Conservation (phyloP, 2,888 invertebrate genomes). For the Sarcophaga variegata region DNA sequence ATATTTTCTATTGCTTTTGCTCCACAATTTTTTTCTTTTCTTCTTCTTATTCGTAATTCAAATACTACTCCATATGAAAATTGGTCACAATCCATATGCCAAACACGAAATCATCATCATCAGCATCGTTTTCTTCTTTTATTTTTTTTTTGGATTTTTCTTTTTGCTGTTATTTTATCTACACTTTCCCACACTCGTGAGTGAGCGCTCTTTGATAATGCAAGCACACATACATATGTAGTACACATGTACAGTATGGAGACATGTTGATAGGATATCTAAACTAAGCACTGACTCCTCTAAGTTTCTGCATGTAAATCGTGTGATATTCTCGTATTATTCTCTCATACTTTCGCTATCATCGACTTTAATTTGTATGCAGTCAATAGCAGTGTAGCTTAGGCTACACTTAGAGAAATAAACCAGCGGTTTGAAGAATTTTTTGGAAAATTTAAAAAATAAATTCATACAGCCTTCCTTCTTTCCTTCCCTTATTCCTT, state of each 20-base stretch:
- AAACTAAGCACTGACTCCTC: neutral
- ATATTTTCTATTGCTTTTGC: neutral
- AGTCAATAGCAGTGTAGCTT: neutral
- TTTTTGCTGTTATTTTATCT: neutral
- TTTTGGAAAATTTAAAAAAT: too few relatives aligned
- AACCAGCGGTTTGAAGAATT: too few relatives aligned
- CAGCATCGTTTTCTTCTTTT: slow-evolving; percentile 5
- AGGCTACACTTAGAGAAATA: neutral
- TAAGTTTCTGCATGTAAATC: neutral
- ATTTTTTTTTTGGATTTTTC: neutral
- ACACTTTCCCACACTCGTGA: neutral
- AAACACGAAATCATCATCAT: slow-evolving; percentile 58
- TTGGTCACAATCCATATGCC: slow-evolving; percentile 61
- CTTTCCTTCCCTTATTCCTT: too few relatives aligned
- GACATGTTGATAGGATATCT: too few relatives aligned
- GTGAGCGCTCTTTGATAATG: too few relatives aligned
- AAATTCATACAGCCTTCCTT: too few relatives aligned
- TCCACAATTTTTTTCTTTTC: neutral
- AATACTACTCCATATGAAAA: slow-evolving; percentile 1
- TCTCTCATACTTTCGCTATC: neutral
- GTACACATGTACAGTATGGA: too few relatives aligned
- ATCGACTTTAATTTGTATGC: neutral
- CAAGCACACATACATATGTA: too few relatives aligned
- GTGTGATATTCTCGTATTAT: neutral
- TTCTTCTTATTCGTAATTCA: neutral